These are phyloP conservation scores for Phylloscopus trochilus DNA, from an alignment of 2,113 vertebrate genomes.

Conservation along the genomic window DNA sequence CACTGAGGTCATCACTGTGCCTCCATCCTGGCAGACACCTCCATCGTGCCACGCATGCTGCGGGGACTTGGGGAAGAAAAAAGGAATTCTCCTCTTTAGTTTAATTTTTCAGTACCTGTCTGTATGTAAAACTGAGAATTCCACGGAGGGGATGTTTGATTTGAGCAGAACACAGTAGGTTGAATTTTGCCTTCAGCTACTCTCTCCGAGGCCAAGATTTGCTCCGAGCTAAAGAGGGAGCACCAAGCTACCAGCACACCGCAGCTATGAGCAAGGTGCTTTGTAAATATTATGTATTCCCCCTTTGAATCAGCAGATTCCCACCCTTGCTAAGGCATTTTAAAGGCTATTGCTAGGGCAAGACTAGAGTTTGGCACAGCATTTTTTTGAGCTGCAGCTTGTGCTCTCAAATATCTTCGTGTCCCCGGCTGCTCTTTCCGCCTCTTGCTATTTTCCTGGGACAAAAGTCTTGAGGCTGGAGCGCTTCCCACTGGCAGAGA, in stretches of 20 bases:
- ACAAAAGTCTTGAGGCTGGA: conserved; percentile 6
- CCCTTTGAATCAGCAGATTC: background rate
- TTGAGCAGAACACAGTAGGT: background rate
- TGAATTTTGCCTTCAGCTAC: conserved; percentile 10
- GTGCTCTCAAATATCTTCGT: background rate
- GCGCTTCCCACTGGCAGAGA: background rate
- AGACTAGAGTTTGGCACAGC: background rate
- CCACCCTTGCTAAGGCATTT: background rate
- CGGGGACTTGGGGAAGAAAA: background rate
- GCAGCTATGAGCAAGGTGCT: accelerated
- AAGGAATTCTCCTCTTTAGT: background rate
- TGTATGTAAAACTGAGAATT: background rate
- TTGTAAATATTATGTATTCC: background rate
- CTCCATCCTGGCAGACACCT: background rate
- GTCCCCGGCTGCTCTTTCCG: background rate
- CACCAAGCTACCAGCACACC: background rate
- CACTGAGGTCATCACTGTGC: background rate
- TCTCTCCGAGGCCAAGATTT: background rate
- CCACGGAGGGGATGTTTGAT: background rate
- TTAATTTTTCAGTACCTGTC: background rate
- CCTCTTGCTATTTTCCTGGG: background rate
- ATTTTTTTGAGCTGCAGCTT: background rate
- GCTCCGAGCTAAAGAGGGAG: background rate
- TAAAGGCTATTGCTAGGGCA: background rate
- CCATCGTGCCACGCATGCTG: background rate